These are phyloP conservation scores for Camponotus vicinus DNA, from an alignment of 1,140 invertebrate genomes.

Conservation along the genomic window DNA sequence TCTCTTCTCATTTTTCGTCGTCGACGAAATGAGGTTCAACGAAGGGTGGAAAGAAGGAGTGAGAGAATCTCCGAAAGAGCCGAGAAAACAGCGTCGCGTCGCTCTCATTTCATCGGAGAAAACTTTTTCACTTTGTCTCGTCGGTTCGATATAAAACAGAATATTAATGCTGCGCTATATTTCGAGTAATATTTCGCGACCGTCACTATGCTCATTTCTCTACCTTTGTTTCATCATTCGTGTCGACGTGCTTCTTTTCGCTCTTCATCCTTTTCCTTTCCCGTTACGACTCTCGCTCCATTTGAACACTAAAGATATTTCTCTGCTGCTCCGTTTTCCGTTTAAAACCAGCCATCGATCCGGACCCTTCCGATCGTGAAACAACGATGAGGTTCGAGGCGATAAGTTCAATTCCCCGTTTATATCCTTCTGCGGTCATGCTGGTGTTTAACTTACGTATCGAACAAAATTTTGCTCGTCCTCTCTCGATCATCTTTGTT, in stretches of 20 bases:
- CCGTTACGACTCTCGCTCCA: neutral
- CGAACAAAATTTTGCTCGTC: conserved; percentile 51
- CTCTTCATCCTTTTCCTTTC: neutral
- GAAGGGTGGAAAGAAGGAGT: conserved; percentile 16
- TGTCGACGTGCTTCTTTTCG: conserved; percentile 31
- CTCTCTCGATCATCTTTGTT: conserved; percentile 28
- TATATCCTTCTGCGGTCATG: neutral
- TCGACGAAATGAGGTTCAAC: neutral
- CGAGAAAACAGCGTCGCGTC: conserved; percentile 14
- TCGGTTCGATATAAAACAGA: conserved; percentile 61
- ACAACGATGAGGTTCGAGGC: conserved; percentile 24
- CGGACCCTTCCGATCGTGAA: conserved; percentile 16
- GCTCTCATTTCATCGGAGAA: conserved; percentile 22
- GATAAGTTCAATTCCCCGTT: conserved; percentile 17
- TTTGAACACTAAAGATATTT: conserved; percentile 52
- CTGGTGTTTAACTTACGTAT: conserved; percentile 41
- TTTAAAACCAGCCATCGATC: conserved; percentile 11
- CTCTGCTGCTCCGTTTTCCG: neutral
- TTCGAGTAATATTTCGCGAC: conserved; percentile 62
- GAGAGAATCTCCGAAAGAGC: conserved; percentile 17
- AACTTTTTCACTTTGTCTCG: conserved; percentile 67
- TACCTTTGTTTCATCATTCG: conserved; percentile 9
- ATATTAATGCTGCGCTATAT: conserved; percentile 63
- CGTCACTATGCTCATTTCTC: conserved; percentile 31
- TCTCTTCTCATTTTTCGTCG: neutral